Evolutionary conservation across 2,888 invertebrate species (phyloP), one percentile per base, ranked within the genome.

Genomic region (Griposia aprilina): DNA sequence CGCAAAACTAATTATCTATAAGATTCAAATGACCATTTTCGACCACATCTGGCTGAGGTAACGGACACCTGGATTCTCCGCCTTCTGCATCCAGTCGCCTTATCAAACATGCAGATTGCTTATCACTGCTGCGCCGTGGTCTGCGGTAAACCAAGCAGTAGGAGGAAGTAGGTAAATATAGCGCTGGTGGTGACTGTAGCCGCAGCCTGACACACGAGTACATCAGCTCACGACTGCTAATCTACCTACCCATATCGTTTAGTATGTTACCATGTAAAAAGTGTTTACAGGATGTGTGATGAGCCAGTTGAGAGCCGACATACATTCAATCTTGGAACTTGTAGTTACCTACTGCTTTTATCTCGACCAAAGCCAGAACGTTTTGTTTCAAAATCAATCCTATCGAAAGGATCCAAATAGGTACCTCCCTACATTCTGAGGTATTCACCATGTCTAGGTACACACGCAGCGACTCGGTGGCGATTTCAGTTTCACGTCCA

Each of bases 51-150:
- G n/a, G n/a, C n/a, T n/a, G n/a, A n/a, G n/a, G n/a, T n/a, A n/a
- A n/a, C n/a, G n/a, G n/a, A n/a, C n/a, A n/a, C n/a, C 4, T 20
- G 17, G 41, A 11, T 41, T 41, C 26, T 26, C 20, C 2, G 23
- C 26, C 15, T 23, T 23, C 55, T 55, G 3, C 57, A 17, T 30
- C 26, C 45, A 55, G 20, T 17, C 45, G 4, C 76, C 17, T 30
- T 52, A 67, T 60, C 60, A 62, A 36, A 36, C 8, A 55, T 26
- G 60, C 41, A 62, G 17, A 23, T 36, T 55, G 62, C 55, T 55
- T 69, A 69, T 69, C 78, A 68, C 23, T n/a, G 23, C 48, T 36
- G 59, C 26, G 7, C 20, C 7, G 55, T 23, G 36, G 62, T 78
- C 48, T 36, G 26, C 55, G 62, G 30, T 48, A 26, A 68, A 67